phyloP scores from a whole-genome alignment of 2,797 vertebrate species.

The Rhinoraja longicauda region DNA sequence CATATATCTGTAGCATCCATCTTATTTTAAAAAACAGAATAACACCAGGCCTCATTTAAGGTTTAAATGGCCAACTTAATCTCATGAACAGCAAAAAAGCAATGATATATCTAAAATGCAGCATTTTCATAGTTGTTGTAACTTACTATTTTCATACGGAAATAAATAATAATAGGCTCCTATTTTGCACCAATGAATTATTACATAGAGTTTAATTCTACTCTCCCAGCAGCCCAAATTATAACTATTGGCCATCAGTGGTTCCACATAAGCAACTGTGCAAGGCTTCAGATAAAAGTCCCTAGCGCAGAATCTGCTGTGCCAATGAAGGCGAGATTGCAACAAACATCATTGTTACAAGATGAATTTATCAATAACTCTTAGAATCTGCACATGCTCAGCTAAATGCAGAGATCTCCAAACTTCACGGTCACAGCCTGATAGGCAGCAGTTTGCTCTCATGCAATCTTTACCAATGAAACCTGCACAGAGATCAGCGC shows the following conservation, averaged over 20 bases:
- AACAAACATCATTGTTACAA: neutral
- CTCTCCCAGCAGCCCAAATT: neutral
- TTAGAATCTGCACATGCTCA: neutral
- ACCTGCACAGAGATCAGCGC: neutral
- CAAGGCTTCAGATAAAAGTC: neutral
- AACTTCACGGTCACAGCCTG: too few species aligned
- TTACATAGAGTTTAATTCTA: neutral
- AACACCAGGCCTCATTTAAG: neutral
- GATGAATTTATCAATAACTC: neutral
- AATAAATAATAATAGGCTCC: neutral
- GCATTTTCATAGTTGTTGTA: neutral
- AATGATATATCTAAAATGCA: neutral
- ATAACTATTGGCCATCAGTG: neutral
- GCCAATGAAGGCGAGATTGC: neutral
- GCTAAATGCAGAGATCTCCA: neutral
- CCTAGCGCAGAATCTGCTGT: neutral
- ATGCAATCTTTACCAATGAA: neutral
- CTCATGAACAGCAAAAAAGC: neutral
- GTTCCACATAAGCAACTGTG: neutral
- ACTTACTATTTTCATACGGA: neutral
- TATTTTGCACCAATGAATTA: neutral
- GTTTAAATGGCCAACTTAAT: neutral
- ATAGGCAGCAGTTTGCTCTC: neutral
- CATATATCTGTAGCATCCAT: neutral
- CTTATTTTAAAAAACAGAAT: neutral